Evolutionary conservation across 2,797 vertebrate species (phyloP).

Genomic region (Esox lucius): DNA sequence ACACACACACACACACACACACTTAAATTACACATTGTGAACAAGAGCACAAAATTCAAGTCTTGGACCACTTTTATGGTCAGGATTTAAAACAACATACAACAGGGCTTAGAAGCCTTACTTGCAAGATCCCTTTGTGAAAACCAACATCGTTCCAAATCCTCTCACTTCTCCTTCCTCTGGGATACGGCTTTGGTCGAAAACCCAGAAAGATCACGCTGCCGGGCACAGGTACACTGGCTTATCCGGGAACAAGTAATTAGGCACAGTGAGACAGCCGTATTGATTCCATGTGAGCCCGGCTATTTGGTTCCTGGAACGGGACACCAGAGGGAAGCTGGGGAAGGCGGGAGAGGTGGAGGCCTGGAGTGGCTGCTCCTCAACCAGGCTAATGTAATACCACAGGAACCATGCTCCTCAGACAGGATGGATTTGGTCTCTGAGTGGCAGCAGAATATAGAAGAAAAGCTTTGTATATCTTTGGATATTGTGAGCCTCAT

Average conservation of each 20-base stretch:
- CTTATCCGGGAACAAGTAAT: conserved; percentile 4
- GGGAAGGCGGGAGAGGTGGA: background rate
- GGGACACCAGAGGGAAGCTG: too few relatives aligned
- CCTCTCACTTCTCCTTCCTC: background rate
- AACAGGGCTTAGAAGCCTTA: too few relatives aligned
- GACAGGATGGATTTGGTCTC: too few relatives aligned
- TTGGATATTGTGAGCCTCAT: too few relatives aligned
- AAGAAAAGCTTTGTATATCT: too few relatives aligned
- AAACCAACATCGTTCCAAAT: background rate
- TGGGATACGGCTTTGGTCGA: background rate
- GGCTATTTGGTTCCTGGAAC: background rate
- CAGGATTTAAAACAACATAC: background rate
- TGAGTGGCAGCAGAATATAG: too few relatives aligned
- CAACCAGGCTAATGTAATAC: background rate
- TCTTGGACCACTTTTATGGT: background rate
- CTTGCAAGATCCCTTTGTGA: background rate
- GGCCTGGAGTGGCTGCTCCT: background rate
- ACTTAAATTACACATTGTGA: too few relatives aligned
- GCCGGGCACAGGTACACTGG: background rate
- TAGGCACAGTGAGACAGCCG: conserved; percentile 11
- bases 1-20: too few relatives aligned
- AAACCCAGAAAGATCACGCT: background rate
- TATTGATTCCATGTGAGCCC: background rate
- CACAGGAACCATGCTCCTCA: too few relatives aligned
- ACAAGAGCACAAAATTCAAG: background rate